Conservation (phyloP, 2,888 invertebrate genomes). For the Calameuta filiformis region DNA sequence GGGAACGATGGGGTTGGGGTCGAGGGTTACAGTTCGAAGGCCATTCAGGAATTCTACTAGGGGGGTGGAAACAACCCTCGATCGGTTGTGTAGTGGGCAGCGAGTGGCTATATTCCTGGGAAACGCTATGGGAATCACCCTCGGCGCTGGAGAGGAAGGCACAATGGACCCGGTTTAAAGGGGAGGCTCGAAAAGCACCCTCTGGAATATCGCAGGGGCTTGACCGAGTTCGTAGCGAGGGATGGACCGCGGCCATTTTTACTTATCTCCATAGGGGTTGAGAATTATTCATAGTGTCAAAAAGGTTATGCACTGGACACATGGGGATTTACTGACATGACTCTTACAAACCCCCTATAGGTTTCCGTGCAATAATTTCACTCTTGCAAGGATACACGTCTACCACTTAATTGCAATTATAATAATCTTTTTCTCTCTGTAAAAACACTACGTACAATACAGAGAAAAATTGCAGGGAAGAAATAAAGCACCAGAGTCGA, state of each 20-base stretch:
- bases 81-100: conserved; percentile 51
- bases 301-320: not conserved
- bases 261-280: not conserved
- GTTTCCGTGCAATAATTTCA: not conserved
- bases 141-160: conserved; percentile 27
- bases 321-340: not conserved
- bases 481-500: not conserved
- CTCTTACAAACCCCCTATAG: not conserved
- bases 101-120: conserved; percentile 43
- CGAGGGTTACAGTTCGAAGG: conserved; percentile 61
- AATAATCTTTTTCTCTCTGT: not conserved
- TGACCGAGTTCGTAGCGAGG: not conserved
- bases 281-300: not conserved
- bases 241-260: not conserved
- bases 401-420: not conserved
- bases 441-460: not conserved
- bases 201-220: not conserved
- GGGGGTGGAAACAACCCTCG: conserved; percentile 55
- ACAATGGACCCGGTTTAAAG: conserved; percentile 30
- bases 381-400: not conserved
- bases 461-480: not conserved
- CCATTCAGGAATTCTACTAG: conserved; percentile 56
- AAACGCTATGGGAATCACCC: conserved; percentile 9
- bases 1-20: conserved; percentile 60
- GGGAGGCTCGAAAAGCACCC: conserved; percentile 8